These are phyloP conservation scores for Fissipunctia ypsillon DNA, from an alignment of 2,888 invertebrate genomes.

Conservation along the genomic window DNA sequence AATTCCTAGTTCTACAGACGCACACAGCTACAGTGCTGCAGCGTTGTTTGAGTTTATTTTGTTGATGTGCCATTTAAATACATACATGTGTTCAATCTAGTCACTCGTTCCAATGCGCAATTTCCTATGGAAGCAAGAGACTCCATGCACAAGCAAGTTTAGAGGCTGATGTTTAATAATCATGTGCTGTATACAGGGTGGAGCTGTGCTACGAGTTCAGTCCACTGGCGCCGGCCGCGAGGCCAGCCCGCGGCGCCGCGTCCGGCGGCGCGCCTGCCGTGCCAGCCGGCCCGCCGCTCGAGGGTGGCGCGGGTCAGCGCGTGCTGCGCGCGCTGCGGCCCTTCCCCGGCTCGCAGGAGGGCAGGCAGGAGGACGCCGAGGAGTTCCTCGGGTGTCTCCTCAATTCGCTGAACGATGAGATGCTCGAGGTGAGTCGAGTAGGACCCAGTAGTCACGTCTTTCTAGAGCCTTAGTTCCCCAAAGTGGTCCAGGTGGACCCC, in stretches of 20 bases:
- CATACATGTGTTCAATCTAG: background rate
- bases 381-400: conserved; percentile 98
- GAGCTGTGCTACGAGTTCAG: conserved; percentile 95
- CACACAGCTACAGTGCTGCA: no score
- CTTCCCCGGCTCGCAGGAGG: conserved; percentile 92
- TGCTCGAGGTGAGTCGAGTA: conserved; percentile 94
- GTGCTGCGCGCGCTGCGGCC: conserved; percentile 95
- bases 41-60: no score
- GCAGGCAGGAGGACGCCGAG: conserved; percentile 99
- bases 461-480: no score
- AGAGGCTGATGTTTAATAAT: background rate
- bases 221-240: conserved; percentile 88
- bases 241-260: conserved; percentile 74
- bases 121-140: background rate
- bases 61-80: background rate
- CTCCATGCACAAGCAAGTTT: background rate
- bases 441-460: no score
- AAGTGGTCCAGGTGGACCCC: no score
- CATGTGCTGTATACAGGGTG: conserved; percentile 87
- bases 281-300: conserved; percentile 95
- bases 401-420: conserved; percentile 98
- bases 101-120: background rate
- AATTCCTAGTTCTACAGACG: no score
- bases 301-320: conserved; percentile 96
- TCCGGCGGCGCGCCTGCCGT: conserved; percentile 78